Evolutionary conservation across 2,797 vertebrate species (phyloP).

Genomic region (Oreochromis mossambicus): DNA sequence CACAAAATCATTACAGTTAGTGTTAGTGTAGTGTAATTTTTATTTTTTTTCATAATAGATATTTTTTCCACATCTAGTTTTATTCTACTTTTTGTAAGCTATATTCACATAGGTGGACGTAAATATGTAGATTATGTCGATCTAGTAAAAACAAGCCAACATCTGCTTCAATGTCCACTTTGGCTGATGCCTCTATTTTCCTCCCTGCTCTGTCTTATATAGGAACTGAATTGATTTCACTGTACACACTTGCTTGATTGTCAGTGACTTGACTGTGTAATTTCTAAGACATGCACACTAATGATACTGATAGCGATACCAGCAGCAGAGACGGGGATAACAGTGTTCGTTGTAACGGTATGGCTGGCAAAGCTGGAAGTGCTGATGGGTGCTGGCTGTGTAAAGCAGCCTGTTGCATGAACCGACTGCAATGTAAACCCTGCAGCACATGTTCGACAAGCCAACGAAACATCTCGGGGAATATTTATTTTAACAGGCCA

Average conservation of each 20-base stretch:
- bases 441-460: conserved; percentile 50
- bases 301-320: not conserved
- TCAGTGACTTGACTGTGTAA: not conserved
- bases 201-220: not conserved
- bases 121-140: not conserved
- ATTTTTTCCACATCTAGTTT: not conserved
- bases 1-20: not conserved
- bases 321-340: not conserved
- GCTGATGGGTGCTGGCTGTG: conserved; percentile 40
- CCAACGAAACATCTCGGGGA: conserved; percentile 66
- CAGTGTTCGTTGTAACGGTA: not conserved
- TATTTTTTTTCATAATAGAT: not conserved
- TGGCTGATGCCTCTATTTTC: not conserved
- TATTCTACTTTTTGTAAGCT: not conserved
- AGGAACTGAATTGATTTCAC: not conserved
- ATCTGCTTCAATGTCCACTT: not conserved
- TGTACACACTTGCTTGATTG: not conserved
- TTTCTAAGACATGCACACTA: not conserved
- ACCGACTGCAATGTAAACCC: conserved; percentile 58
- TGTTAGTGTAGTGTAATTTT: not conserved
- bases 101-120: not conserved
- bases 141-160: not conserved
- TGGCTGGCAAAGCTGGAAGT: conserved; percentile 15
- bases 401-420: not conserved
- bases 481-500: conserved; percentile 78